Evolutionary conservation across 1,140 invertebrate species (phyloP).

Genomic region (Idris sp.): DNA sequence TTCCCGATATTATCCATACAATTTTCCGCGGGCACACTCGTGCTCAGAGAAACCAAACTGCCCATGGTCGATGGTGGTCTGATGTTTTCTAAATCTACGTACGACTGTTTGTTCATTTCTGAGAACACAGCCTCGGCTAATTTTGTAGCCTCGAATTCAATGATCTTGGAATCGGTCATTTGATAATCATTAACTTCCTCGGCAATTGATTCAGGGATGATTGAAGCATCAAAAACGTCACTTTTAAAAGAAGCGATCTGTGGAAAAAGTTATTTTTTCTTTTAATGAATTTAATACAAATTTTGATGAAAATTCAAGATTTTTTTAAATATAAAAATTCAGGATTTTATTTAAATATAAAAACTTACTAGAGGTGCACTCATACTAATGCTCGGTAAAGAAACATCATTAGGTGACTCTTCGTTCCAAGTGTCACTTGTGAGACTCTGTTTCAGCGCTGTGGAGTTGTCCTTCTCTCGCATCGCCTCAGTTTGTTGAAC

Average conservation of each 20-base stretch:
- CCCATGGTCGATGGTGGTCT: slow-evolving; percentile 88
- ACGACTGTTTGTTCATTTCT: slow-evolving; percentile 81
- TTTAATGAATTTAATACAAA: no score
- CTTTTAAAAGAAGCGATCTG: slow-evolving; percentile 82
- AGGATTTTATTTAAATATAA: no score
- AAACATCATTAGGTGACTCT: slow-evolving; percentile 85
- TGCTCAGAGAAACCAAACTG: slow-evolving; percentile 81
- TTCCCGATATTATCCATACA: slow-evolving; percentile 6
- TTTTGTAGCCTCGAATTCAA: slow-evolving; percentile 85
- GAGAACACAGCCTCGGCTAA: slow-evolving; percentile 83
- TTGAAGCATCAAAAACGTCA: slow-evolving; percentile 72
- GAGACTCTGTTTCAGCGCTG: slow-evolving; percentile 73
- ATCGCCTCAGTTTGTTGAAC: slow-evolving; percentile 80
- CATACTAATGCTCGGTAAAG: slow-evolving; percentile 87
- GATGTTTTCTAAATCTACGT: slow-evolving; percentile 85
- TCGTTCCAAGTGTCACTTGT: slow-evolving; percentile 87
- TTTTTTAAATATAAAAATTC: no score
- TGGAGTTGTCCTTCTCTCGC: slow-evolving; percentile 69
- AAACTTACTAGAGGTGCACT: slow-evolving; percentile 80
- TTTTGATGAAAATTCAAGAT: no score
- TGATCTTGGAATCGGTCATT: slow-evolving; percentile 83
- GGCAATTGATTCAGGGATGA: slow-evolving; percentile 21
- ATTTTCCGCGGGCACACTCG: slow-evolving; percentile 70
- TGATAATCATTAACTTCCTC: slow-evolving; percentile 56
- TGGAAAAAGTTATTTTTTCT: background rate